A percentile compares a stretch with the other conserved stretches of the same genome.
phyloP scores from a whole-genome alignment of 2,888 invertebrate species.

The Cantharis nigra region DNA sequence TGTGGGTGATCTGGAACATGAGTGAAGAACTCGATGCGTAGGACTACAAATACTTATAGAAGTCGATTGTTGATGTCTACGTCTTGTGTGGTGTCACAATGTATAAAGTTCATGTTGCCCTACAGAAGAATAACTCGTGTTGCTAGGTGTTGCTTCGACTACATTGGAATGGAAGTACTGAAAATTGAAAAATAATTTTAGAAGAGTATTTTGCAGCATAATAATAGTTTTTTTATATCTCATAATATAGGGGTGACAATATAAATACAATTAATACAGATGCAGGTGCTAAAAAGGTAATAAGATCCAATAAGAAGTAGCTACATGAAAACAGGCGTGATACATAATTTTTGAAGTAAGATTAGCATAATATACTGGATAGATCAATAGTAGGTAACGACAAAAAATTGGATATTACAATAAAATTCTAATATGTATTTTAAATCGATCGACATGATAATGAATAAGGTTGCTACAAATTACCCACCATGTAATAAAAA shows the following conservation, averaged over 20 bases:
- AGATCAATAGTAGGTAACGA: not conserved
- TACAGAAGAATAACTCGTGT: slow-evolving; percentile 64
- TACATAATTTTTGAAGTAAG: not conserved
- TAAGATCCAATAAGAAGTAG: not conserved
- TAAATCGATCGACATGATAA: not conserved
- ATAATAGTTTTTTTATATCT: not conserved
- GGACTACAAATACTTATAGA: slow-evolving; percentile 46
- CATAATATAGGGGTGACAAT: not conserved
- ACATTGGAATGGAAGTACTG: slow-evolving; percentile 36
- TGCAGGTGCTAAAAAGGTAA: not conserved
- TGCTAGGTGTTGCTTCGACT: slow-evolving; percentile 52
- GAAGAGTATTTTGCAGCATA: not conserved
- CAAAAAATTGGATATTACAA: not conserved
- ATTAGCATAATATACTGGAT: not conserved
- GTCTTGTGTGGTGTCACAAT: slow-evolving; percentile 67
- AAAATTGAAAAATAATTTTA: not conserved
- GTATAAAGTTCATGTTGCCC: slow-evolving; percentile 69
- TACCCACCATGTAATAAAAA: not conserved
- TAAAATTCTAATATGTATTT: not conserved
- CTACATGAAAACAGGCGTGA: not conserved
- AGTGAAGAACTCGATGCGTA: slow-evolving; percentile 45
- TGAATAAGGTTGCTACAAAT: not conserved
- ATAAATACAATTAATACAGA: not conserved
- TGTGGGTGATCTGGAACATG: slow-evolving; percentile 50
- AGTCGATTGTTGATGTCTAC: slow-evolving; percentile 46